Conservation (phyloP, 2,113 vertebrate genomes). For the Leuciscus idus region DNA sequence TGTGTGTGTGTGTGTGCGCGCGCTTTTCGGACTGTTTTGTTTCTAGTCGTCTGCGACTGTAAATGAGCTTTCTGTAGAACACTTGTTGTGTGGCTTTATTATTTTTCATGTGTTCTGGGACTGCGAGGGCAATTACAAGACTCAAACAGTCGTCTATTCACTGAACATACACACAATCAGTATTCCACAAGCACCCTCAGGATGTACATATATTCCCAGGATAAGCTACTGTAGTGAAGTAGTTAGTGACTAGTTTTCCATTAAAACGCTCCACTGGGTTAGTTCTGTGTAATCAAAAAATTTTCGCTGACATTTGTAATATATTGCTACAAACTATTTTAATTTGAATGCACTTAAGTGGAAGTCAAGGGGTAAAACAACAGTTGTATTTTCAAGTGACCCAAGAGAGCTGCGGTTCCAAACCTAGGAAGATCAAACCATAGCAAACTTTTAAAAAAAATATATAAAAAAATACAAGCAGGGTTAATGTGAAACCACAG, state of each 20-base stretch:
- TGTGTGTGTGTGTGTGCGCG: background rate
- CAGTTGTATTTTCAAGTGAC: background rate
- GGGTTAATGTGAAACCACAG: background rate
- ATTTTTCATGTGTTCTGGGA: conserved; percentile 18
- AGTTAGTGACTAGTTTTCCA: background rate
- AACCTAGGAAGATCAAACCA: conserved; percentile 9
- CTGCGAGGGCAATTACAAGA: conserved; percentile 23
- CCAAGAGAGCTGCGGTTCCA: background rate
- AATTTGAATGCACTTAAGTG: conserved; percentile 7
- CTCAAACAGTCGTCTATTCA: conserved; percentile 3
- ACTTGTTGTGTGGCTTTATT: conserved; percentile 7
- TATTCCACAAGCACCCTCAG: background rate
- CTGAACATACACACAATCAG: conserved; percentile 2
- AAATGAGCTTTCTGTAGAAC: background rate
- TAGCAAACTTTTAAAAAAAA: background rate
- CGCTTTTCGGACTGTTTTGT: background rate
- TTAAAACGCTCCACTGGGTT: conserved; percentile 15
- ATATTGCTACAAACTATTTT: conserved; percentile 16
- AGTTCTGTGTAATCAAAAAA: conserved; percentile 1
- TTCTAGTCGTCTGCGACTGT: conserved; percentile 22
- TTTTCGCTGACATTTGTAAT: conserved; percentile 8
- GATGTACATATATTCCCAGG: conserved; percentile 16
- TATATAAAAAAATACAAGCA: background rate
- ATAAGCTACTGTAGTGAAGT: background rate
- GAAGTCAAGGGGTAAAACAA: conserved; percentile 4